Conservation (phyloP, 1,140 invertebrate species). For the Musca vetustissima region DNA sequence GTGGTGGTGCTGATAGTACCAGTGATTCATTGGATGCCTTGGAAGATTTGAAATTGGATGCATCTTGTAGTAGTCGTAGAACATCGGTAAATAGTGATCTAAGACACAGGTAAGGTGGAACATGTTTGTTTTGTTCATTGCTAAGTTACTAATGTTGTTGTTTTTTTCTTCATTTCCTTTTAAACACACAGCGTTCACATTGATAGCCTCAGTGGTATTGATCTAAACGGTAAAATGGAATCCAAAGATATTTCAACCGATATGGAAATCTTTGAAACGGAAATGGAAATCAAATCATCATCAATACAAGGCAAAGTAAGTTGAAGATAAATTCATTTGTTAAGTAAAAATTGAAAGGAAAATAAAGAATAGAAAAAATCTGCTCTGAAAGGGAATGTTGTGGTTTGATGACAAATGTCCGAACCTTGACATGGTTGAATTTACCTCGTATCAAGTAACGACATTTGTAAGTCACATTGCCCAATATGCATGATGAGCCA, state of each 20-base stretch:
- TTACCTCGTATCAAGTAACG: too few relatives aligned
- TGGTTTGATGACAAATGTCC: too few relatives aligned
- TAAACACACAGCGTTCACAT: slow-evolving; percentile 51
- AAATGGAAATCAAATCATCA: slow-evolving; percentile 54
- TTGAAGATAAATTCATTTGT: slow-evolving; percentile 32
- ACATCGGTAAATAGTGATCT: slow-evolving; percentile 51
- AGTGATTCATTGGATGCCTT: slow-evolving; percentile 10
- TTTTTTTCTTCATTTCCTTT: slow-evolving; percentile 12
- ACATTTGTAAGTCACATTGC: too few relatives aligned
- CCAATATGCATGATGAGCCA: too few relatives aligned
- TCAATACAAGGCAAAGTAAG: slow-evolving; percentile 53
- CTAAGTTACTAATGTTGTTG: neutral
- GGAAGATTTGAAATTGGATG: slow-evolving; percentile 18
- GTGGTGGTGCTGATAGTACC: slow-evolving; percentile 28
- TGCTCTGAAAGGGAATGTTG: too few relatives aligned
- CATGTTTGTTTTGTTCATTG: neutral
- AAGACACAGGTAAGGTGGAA: slow-evolving; percentile 42
- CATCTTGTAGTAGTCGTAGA: slow-evolving; percentile 36
- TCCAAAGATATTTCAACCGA: slow-evolving; percentile 53
- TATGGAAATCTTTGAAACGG: slow-evolving; percentile 52
- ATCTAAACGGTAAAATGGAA: slow-evolving; percentile 42
- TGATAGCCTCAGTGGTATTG: slow-evolving; percentile 31
- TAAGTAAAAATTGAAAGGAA: slow-evolving; percentile 29
- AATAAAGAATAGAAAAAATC: too few relatives aligned
- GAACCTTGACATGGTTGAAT: too few relatives aligned